Evolutionary conservation across 2,888 invertebrate genomes (phyloP).

Genomic region (Chymomyza amoena): DNA sequence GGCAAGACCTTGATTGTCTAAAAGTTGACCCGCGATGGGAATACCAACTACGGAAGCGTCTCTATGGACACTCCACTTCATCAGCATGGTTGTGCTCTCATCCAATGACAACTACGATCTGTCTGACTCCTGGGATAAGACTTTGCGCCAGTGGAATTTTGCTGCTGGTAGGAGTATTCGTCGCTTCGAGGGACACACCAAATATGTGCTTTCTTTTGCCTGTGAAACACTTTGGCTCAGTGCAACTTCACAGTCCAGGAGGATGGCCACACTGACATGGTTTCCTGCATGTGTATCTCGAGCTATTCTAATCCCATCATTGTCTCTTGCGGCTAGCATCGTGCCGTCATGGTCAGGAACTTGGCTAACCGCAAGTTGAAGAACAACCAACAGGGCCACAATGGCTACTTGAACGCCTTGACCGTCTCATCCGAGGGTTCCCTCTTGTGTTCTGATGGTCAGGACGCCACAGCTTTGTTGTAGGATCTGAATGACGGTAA

Average conservation of each 20-base stretch:
- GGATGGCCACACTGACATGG: slow-evolving; percentile 98
- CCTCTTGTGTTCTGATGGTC: no score
- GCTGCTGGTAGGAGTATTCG: no score
- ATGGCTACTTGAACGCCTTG: slow-evolving; percentile 83
- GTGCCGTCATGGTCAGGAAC: slow-evolving; percentile 98
- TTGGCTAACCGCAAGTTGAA: slow-evolving; percentile 99
- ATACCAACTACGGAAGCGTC: slow-evolving; percentile 94
- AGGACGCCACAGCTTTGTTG: no score
- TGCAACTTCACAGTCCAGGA: slow-evolving; percentile 99
- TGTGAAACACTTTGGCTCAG: slow-evolving; percentile 99
- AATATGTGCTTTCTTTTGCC: no score
- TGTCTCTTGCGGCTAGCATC: slow-evolving; percentile 99
- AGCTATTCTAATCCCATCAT: slow-evolving; percentile 99
- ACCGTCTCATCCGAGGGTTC: no score
- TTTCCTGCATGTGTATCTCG: no score
- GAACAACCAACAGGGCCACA: slow-evolving; percentile 98
- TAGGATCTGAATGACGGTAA: slow-evolving; percentile 92
- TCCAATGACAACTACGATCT: slow-evolving; percentile 99
- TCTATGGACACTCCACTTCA: slow-evolving; percentile 99
- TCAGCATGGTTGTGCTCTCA: slow-evolving; percentile 98
- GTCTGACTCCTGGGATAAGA: slow-evolving; percentile 99
- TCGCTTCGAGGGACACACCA: no score
- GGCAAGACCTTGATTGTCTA: slow-evolving; percentile 98
- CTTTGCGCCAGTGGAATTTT: no score
- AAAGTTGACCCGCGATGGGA: slow-evolving; percentile 98